Percentiles rank a stretch among this genome's conserved stretches.
Evolutionary conservation across 2,113 vertebrate species (phyloP).

Genomic region (Salvator merianae): DNA sequence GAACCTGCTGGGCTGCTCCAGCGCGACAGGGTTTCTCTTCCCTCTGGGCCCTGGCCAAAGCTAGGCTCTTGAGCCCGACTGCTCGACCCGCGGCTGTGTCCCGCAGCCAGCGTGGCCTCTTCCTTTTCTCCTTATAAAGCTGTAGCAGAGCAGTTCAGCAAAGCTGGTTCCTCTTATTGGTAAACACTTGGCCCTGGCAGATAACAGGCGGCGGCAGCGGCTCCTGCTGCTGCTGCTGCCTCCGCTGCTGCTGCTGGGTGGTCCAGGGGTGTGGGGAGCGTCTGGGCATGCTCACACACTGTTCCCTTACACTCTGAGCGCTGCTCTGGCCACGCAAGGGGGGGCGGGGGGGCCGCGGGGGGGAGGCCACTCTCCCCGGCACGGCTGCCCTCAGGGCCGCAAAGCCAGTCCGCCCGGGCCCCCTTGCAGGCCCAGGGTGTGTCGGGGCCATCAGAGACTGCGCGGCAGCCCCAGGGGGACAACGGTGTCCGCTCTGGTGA

Average conservation of each 20-base stretch:
- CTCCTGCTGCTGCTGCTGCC: conserved; percentile 11
- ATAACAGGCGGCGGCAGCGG: conserved; percentile 62
- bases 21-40: background rate
- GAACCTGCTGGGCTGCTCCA: no score
- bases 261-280: background rate
- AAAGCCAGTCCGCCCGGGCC: background rate
- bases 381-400: background rate
- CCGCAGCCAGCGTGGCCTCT: conserved; percentile 66
- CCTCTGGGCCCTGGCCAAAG: background rate
- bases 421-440: no score
- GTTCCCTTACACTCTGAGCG: background rate
- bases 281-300: background rate
- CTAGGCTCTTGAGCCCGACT: no score
- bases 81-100: background rate
- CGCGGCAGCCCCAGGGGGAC: no score
- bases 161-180: conserved; percentile 87
- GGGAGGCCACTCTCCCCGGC: background rate
- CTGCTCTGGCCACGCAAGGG: background rate
- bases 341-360: background rate
- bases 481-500: no score
- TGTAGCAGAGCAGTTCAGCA: conserved; percentile 74
- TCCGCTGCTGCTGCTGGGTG: background rate
- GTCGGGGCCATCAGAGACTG: no score
- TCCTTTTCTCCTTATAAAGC: conserved; percentile 87
- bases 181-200: conserved; percentile 85